These are phyloP conservation scores for Anodontia alba DNA, from an alignment of 2,888 invertebrate species.

Conservation along the genomic window DNA sequence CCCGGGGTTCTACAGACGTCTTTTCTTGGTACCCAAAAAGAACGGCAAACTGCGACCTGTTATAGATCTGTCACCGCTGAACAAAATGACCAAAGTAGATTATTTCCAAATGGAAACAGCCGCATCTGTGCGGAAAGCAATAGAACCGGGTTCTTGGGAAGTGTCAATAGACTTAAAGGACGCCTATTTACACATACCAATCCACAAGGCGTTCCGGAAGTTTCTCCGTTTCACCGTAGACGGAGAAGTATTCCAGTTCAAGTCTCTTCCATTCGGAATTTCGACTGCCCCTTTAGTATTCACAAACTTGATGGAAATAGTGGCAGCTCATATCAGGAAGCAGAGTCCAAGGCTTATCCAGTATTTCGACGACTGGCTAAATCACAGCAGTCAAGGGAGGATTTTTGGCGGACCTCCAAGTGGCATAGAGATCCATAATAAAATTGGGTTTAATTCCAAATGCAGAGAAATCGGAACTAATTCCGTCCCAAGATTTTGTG, in stretches of 20 bases:
- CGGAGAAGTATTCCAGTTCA: neutral
- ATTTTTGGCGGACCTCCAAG: neutral
- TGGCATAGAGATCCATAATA: neutral
- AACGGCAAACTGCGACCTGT: neutral
- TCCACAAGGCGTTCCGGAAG: neutral
- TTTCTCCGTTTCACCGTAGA: neutral
- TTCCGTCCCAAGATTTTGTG: neutral
- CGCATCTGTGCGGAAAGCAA: neutral
- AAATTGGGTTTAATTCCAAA: neutral
- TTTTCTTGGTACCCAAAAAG: neutral
- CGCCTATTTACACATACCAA: neutral
- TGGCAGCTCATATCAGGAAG: neutral
- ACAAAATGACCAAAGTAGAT: neutral
- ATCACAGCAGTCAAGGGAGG: slow-evolving; percentile 7
- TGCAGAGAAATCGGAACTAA: neutral
- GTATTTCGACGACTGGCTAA: slow-evolving; percentile 14
- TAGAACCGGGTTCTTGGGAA: neutral
- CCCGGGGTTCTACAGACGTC: neutral
- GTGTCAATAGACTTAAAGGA: slow-evolving; percentile 15
- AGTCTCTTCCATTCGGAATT: slow-evolving; percentile 1
- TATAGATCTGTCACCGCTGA: neutral
- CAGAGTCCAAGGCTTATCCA: neutral
- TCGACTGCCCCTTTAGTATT: too few relatives aligned
- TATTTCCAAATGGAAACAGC: slow-evolving; percentile 13
- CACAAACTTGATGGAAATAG: too few relatives aligned